Conservation (phyloP, 2,113 vertebrate species). For the Grallaria varia region DNA sequence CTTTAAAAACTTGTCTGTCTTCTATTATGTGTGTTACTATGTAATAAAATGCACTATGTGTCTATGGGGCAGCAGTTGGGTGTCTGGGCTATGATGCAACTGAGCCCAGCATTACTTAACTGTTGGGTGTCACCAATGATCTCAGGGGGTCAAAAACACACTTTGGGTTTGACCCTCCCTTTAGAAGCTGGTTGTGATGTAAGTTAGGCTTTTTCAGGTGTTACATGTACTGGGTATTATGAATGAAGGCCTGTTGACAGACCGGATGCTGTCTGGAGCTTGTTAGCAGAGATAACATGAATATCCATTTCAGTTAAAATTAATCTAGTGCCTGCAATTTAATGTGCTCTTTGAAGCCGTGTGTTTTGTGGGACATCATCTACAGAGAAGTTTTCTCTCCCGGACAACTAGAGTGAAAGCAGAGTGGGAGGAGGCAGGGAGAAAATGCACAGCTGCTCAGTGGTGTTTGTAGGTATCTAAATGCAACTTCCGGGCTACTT, state of each 20-base stretch:
- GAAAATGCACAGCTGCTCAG: background rate
- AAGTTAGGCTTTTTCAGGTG: background rate
- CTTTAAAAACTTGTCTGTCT: background rate
- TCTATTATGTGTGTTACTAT: background rate
- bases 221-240: background rate
- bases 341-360: rapidly evolving
- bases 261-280: background rate
- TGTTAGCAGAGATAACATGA: background rate
- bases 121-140: background rate
- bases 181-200: background rate
- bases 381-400: background rate
- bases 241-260: background rate
- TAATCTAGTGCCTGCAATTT: background rate
- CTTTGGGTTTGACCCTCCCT: background rate
- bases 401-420: background rate
- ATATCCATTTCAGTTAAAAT: background rate
- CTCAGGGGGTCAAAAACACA: background rate
- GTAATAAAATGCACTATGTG: background rate
- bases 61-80: background rate
- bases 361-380: background rate
- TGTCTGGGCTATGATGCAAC: background rate
- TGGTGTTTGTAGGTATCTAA: background rate
- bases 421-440: background rate
- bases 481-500: background rate
- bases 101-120: background rate